Conservation (phyloP, 1,140 invertebrate species). For the Anadara kagoshimensis region DNA sequence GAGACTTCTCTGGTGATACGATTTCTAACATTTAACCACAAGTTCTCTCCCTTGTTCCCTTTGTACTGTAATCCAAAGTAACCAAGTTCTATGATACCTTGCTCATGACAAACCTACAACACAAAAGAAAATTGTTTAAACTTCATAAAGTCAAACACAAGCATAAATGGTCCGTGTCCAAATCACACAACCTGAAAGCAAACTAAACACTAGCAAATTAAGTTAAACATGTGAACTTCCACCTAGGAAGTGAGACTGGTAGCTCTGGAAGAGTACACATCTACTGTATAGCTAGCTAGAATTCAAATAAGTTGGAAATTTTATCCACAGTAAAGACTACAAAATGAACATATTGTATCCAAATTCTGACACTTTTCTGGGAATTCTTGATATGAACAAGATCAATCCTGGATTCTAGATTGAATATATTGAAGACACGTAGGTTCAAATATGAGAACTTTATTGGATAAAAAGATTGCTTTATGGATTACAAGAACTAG, state of each 20-base stretch:
- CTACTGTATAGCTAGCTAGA: no score
- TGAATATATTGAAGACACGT: no score
- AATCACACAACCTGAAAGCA: not conserved
- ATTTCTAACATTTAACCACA: slow-evolving; percentile 91
- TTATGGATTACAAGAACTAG: no score
- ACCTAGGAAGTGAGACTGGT: no score
- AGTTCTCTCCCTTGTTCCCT: slow-evolving; percentile 82
- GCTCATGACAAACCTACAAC: slow-evolving; percentile 85
- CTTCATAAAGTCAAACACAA: not conserved
- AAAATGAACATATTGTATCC: not conserved
- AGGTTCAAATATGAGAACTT: no score
- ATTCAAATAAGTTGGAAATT: no score
- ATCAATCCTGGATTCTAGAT: no score
- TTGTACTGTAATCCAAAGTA: slow-evolving; percentile 87
- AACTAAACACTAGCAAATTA: no score
- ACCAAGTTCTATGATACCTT: slow-evolving; percentile 89
- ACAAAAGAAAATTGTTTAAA: slow-evolving; percentile 2
- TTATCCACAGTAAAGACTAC: not conserved
- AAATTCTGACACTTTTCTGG: not conserved
- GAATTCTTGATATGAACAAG: no score
- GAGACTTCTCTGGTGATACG: slow-evolving; percentile 84
- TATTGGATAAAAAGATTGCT: no score
- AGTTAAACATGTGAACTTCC: no score
- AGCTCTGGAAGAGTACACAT: no score
- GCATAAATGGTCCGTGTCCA: not conserved